Base-by-base conservation (phyloP, 2,888 invertebrate genomes). In the Perdita meconis region DNA sequence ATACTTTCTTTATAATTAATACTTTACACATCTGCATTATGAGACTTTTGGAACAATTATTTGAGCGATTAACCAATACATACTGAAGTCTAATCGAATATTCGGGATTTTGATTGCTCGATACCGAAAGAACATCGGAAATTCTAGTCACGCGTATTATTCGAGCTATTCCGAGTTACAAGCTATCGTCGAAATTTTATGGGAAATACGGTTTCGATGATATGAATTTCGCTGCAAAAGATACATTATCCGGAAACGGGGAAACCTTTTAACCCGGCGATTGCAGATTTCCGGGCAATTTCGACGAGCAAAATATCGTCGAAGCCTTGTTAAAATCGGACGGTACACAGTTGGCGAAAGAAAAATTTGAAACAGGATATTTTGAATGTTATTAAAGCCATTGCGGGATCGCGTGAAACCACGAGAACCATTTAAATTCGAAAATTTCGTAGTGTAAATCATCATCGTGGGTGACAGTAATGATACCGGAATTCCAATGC, bases 21-120 rank as follows among this genome's bases (percentile, higher is more conserved):
- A n/a, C n/a, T n/a, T n/a, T n/a, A n/a, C n/a, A n/a, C n/a, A n/a
- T n/a, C n/a, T n/a, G n/a, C n/a, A n/a, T n/a, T n/a, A n/a, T n/a
- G n/a, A n/a, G n/a, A n/a, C n/a, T n/a, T n/a, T n/a, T n/a, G n/a
- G n/a, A n/a, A n/a, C n/a, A n/a, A n/a, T n/a, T n/a, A n/a, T n/a
- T n/a, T n/a, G n/a, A n/a, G n/a, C n/a, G n/a, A n/a, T n/a, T n/a
- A n/a, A n/a, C n/a, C n/a, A n/a, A n/a, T n/a, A n/a, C n/a, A n/a
- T n/a, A n/a, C n/a, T n/a, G n/a, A n/a, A n/a, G n/a, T n/a, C n/a
- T n/a, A n/a, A n/a, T n/a, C n/a, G n/a, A n/a, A n/a, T n/a, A n/a
- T n/a, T n/a, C n/a, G n/a, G n/a, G n/a, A n/a, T n/a, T n/a, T 65
- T 19, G 38, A 26, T 70, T 56, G 40, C 16, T 10, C 38, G 4